Conservation (phyloP, 2,113 vertebrate genomes). For the Carassius carassius region DNA sequence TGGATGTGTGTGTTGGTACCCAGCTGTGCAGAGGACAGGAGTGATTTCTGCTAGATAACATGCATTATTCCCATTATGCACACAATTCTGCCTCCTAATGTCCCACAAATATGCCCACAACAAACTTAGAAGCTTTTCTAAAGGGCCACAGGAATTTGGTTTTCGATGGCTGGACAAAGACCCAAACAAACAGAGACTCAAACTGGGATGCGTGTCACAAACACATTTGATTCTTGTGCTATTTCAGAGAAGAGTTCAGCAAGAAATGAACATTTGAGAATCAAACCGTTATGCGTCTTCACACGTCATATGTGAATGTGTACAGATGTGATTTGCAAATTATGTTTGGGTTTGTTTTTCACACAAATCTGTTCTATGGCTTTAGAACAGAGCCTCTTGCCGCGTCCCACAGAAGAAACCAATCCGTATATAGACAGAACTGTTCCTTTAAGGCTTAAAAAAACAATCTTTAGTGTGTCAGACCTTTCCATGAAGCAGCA, state of each 20-base stretch:
- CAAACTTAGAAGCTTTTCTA: slow-evolving; percentile 38
- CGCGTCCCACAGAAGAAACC: too few relatives aligned
- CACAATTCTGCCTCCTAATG: slow-evolving; percentile 50
- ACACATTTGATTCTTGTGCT: neutral
- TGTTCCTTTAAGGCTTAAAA: too few relatives aligned
- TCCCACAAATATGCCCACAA: slow-evolving; percentile 45
- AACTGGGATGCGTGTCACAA: neutral
- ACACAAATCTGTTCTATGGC: too few relatives aligned
- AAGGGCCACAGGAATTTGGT: slow-evolving; percentile 19
- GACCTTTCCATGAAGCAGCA: too few relatives aligned
- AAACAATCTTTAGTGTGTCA: too few relatives aligned
- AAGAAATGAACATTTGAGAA: neutral
- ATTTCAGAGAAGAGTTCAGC: neutral
- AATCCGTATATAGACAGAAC: too few relatives aligned
- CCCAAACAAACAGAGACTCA: slow-evolving; percentile 10
- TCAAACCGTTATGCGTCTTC: neutral
- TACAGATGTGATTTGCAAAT: too few relatives aligned
- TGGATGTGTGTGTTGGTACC: slow-evolving; percentile 46
- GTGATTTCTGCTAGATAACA: slow-evolving; percentile 57
- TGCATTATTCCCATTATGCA: slow-evolving; percentile 56
- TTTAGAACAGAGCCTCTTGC: too few relatives aligned
- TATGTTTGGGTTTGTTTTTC: too few relatives aligned
- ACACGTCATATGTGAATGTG: neutral
- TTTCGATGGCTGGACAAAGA: neutral
- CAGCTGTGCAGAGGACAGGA: slow-evolving; percentile 51